Evolutionary conservation across 53 echinoderm and acorn worm species (phyloP).

Genomic region (Luidia sarsii): DNA sequence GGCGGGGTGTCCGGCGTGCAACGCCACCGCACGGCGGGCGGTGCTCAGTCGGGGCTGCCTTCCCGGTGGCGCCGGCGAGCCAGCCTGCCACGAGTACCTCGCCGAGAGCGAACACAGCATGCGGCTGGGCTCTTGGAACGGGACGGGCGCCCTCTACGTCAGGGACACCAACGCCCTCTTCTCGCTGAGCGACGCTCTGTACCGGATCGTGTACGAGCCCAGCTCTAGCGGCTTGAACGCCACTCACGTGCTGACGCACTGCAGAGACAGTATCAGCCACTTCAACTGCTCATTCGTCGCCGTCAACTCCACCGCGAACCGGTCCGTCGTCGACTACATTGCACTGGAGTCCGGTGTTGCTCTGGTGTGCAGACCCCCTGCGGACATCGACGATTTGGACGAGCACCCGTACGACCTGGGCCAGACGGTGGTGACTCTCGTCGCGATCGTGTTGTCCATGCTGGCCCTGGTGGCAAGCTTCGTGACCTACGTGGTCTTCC

Average conservation of each 20-base stretch:
- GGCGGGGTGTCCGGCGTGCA: neutral
- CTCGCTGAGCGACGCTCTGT: neutral
- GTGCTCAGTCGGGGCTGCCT: slow-evolving; percentile 17
- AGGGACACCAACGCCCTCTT: slow-evolving; percentile 1
- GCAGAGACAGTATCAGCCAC: slow-evolving; percentile 7
- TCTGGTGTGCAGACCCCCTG: slow-evolving; percentile 23
- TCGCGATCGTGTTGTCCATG: slow-evolving; percentile 53
- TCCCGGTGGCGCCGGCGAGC: slow-evolving; percentile 2
- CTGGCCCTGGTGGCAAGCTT: slow-evolving; percentile 63
- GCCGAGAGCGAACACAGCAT: neutral
- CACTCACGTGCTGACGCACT: neutral
- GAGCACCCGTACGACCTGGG: neutral
- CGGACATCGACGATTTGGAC: neutral
- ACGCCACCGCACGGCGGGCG: neutral
- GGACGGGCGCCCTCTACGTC: neutral
- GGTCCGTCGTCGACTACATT: neutral
- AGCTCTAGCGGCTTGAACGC: neutral
- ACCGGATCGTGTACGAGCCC: slow-evolving; percentile 6
- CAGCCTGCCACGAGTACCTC: slow-evolving; percentile 4
- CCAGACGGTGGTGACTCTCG: slow-evolving; percentile 1
- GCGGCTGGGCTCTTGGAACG: slow-evolving; percentile 28
- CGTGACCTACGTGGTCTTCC: slow-evolving; percentile 68
- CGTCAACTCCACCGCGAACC: neutral
- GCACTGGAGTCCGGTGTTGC: neutral
- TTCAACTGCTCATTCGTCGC: slow-evolving; percentile 29